Evolutionary conservation across 2,797 vertebrate genomes (phyloP).

Genomic region (Echiichthys vipera): DNA sequence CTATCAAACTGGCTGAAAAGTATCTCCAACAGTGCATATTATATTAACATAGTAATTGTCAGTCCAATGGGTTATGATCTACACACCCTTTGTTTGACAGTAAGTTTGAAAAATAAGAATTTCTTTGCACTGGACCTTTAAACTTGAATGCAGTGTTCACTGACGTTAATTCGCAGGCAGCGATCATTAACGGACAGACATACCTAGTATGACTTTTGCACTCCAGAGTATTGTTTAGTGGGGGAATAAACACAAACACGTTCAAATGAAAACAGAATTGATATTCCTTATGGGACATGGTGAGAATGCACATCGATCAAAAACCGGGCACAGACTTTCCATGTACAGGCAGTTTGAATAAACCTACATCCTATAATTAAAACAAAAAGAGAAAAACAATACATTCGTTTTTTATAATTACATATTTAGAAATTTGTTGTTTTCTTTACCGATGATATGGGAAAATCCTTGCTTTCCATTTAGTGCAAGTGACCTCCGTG

Average conservation of each 20-base stretch:
- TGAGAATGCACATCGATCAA: constrained; percentile 13
- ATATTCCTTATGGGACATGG: not conserved
- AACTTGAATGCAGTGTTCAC: not conserved
- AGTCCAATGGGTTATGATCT: not conserved
- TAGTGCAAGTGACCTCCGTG: constrained; percentile 32
- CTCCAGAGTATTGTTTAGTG: constrained; percentile 3
- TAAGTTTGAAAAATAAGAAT: not conserved
- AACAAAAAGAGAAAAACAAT: constrained; percentile 23
- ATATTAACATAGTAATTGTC: not conserved
- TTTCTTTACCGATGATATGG: constrained; percentile 37
- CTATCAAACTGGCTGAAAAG: not conserved
- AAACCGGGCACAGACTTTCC: constrained; percentile 4
- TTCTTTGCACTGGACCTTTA: constrained; percentile 21
- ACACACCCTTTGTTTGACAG: not conserved
- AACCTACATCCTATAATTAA: not conserved
- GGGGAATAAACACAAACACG: not conserved
- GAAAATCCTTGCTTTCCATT: constrained; percentile 32
- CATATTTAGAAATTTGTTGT: constrained; percentile 14
- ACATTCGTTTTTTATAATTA: constrained; percentile 53
- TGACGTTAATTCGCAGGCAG: not conserved
- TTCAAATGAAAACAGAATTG: constrained; percentile 7
- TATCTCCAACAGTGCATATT: not conserved
- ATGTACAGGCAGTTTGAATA: constrained; percentile 22
- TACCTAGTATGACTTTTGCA: not conserved
- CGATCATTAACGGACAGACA: constrained; percentile 31